phyloP scores from a whole-genome alignment of 1,140 invertebrate genomes.

The Medauroidea extradentata region DNA sequence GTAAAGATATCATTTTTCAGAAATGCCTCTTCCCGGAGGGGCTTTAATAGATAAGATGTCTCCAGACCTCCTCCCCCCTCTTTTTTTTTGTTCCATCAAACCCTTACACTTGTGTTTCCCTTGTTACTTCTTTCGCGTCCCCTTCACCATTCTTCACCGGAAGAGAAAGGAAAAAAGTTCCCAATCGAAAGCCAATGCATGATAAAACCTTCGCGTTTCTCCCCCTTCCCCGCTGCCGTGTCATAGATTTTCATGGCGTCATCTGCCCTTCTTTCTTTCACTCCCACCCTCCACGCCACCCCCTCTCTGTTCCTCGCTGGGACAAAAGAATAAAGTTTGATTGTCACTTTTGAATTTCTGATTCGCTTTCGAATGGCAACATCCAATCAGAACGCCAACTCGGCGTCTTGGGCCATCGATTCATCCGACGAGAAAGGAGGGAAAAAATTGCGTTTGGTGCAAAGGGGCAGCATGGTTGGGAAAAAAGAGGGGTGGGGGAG shows the following conservation, averaged over 20 bases:
- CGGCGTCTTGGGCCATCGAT: constrained; percentile 7
- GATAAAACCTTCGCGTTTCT: not conserved
- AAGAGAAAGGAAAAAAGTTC: too few species aligned
- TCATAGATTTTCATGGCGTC: constrained; percentile 15
- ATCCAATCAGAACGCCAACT: constrained; percentile 13
- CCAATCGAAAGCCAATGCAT: not conserved
- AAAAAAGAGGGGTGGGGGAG: not conserved
- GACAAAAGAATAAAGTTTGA: constrained; percentile 14
- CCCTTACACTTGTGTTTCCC: not conserved
- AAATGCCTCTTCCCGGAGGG: too few species aligned
- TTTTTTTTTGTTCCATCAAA: not conserved
- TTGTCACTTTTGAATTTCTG: constrained; percentile 16
- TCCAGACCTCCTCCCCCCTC: too few species aligned
- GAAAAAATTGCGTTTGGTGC: not conserved
- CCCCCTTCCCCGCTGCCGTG: not conserved
- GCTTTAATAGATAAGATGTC: too few species aligned
- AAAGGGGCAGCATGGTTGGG: not conserved
- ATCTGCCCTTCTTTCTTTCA: not conserved
- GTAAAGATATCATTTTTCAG: too few species aligned
- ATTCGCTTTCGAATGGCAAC: constrained; percentile 14
- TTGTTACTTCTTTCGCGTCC: not conserved
- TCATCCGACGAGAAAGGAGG: not conserved
- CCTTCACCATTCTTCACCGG: not conserved
- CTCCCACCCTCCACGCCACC: too few species aligned
- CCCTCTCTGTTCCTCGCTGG: too few species aligned